These are phyloP conservation scores for Antrozous pallidus DNA, from an alignment of 2,797 vertebrate genomes.

Conservation along the genomic window DNA sequence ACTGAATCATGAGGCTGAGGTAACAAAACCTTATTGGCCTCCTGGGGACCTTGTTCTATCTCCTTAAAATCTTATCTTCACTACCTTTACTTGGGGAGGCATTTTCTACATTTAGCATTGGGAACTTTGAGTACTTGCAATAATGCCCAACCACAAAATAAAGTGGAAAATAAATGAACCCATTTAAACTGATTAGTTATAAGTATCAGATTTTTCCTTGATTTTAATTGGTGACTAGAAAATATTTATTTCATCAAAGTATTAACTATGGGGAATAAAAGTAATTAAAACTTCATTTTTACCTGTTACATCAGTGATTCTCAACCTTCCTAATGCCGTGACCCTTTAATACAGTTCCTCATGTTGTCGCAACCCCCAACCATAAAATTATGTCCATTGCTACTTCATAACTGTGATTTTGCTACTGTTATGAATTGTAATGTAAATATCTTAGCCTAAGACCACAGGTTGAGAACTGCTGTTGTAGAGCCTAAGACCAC, in stretches of 20 bases:
- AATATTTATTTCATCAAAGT: conserved; percentile 25
- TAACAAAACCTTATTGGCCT: conserved; percentile 19
- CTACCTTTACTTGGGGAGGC: background rate
- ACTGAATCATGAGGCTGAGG: conserved; percentile 32
- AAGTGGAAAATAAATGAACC: background rate
- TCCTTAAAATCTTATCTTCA: background rate
- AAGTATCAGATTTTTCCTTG: background rate
- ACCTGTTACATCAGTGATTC: background rate
- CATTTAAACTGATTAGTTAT: background rate
- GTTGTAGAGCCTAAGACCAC: too few relatives aligned
- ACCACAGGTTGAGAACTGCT: too few relatives aligned
- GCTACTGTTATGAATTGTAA: too few relatives aligned
- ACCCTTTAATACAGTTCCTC: too few relatives aligned
- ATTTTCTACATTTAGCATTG: conserved; percentile 35
- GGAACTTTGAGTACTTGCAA: background rate
- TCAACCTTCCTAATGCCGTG: too few relatives aligned
- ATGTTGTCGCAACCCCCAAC: too few relatives aligned
- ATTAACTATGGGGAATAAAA: background rate
- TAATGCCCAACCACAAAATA: background rate
- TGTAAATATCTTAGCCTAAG: too few relatives aligned
- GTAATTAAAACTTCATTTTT: background rate
- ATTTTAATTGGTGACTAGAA: background rate
- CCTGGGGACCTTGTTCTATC: background rate
- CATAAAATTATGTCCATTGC: too few relatives aligned
- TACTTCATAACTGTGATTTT: too few relatives aligned